phyloP scores from a whole-genome alignment of 1,140 invertebrate species.

The Nebria ingens region DNA sequence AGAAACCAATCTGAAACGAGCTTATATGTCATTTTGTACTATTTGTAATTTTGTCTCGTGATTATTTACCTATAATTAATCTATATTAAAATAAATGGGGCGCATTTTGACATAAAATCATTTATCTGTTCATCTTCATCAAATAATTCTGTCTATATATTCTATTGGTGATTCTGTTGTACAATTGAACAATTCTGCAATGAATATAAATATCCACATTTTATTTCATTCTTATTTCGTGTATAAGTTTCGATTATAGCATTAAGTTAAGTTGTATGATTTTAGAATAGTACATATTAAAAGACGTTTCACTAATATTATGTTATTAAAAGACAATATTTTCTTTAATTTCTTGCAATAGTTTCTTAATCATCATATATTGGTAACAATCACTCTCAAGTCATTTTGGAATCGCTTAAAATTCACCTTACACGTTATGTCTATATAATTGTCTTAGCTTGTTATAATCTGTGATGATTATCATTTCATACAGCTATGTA shows the following conservation, averaged over 20 bases:
- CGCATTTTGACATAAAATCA: neutral
- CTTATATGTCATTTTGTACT: neutral
- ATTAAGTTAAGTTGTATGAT: constrained; percentile 22
- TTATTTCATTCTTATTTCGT: neutral
- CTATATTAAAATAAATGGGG: neutral
- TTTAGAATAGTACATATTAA: constrained; percentile 21
- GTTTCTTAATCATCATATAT: no score
- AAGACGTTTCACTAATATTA: constrained; percentile 13
- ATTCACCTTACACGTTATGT: constrained; percentile 12
- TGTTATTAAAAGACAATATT: constrained; percentile 21
- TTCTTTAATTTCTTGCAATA: constrained; percentile 12
- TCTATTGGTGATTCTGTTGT: no score
- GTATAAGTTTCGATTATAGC: constrained; percentile 11
- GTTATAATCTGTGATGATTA: constrained; percentile 28
- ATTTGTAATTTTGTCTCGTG: no score
- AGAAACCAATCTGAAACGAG: constrained; percentile 1
- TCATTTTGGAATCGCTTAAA: no score
- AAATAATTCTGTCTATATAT: neutral
- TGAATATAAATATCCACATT: neutral
- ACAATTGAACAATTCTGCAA: no score
- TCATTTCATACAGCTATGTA: constrained; percentile 24
- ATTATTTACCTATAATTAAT: neutral
- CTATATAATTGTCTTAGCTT: constrained; percentile 17
- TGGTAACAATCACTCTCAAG: no score
- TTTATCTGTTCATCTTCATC: neutral